Percentiles rank a stretch among this genome's conserved stretches.
Conservation (phyloP, 1,140 invertebrate species). For the Drosophila arawakana region DNA sequence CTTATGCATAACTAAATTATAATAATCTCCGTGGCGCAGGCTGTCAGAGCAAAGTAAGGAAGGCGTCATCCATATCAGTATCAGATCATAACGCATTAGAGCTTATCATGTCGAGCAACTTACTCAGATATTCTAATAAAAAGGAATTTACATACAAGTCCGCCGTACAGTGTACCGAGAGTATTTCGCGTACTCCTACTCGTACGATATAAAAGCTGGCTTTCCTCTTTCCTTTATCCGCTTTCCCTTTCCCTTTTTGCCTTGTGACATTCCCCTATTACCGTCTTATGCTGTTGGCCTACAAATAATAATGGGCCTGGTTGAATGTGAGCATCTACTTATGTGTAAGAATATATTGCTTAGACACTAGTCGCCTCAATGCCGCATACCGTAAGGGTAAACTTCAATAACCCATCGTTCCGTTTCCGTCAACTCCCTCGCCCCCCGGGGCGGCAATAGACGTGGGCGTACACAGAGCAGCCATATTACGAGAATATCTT, state of each 20-base stretch:
- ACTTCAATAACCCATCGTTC: constrained; percentile 22
- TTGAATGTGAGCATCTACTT: constrained; percentile 13
- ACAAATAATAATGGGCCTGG: constrained; percentile 55
- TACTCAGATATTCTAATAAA: constrained; percentile 66
- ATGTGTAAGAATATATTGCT: constrained; percentile 29
- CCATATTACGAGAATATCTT: constrained; percentile 27
- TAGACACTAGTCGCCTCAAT: constrained; percentile 42
- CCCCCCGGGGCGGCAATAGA: background rate
- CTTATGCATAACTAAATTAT: constrained; percentile 65
- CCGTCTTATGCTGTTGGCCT: constrained; percentile 46
- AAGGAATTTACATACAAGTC: constrained; percentile 70
- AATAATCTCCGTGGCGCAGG: constrained; percentile 61
- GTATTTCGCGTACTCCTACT: constrained; percentile 2
- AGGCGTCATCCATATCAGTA: constrained; percentile 68
- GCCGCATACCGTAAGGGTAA: constrained; percentile 18
- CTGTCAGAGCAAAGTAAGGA: constrained; percentile 42
- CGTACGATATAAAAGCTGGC: constrained; percentile 10
- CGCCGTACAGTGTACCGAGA: constrained; percentile 9
- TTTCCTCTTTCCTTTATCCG: background rate
- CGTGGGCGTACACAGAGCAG: background rate
- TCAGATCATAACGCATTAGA: constrained; percentile 74
- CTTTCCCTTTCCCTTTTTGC: constrained; percentile 13
- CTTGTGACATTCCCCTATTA: constrained; percentile 26
- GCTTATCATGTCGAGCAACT: constrained; percentile 61
- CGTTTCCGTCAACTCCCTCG: background rate